Evolutionary conservation across 2,797 vertebrate genomes (phyloP).

Genomic region (Fringilla coelebs): DNA sequence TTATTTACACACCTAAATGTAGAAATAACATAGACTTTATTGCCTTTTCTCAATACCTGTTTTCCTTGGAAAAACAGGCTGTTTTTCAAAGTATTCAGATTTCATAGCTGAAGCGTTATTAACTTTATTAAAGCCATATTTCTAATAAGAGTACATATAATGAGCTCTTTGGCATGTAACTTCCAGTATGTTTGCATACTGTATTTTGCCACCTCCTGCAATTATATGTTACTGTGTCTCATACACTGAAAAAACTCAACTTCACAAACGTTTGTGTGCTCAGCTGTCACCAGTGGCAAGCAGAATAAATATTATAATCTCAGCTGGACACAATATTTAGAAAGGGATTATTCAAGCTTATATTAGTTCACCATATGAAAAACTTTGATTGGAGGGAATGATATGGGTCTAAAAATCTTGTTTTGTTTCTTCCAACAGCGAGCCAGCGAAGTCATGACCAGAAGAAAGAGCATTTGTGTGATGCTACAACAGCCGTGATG

Average conservation of each 20-base stretch:
- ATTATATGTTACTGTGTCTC: background rate
- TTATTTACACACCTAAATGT: conserved; percentile 25
- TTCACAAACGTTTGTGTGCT: conserved; percentile 28
- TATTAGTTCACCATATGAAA: background rate
- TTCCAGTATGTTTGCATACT: conserved; percentile 7
- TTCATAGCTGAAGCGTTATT: background rate
- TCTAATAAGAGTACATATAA: conserved; percentile 16
- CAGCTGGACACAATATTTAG: conserved; percentile 51
- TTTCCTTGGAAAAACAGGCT: conserved; percentile 28
- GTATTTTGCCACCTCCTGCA: conserved; percentile 19
- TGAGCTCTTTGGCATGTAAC: conserved; percentile 12
- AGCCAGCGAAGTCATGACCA: background rate
- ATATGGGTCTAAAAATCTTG: background rate
- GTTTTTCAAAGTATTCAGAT: conserved; percentile 10
- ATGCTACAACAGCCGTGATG: background rate
- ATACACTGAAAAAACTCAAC: background rate
- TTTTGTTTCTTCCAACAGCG: background rate
- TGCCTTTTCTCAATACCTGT: conserved; percentile 1
- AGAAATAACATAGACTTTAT: conserved; percentile 18
- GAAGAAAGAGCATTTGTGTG: conserved; percentile 34
- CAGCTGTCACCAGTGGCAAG: conserved; percentile 36
- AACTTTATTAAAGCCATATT: conserved; percentile 40
- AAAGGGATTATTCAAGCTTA: conserved; percentile 49
- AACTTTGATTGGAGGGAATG: conserved; percentile 4
- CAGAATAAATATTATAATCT: conserved; percentile 57